Conservation (phyloP, 2,797 vertebrate genomes). For the Nyctibius grandis region DNA sequence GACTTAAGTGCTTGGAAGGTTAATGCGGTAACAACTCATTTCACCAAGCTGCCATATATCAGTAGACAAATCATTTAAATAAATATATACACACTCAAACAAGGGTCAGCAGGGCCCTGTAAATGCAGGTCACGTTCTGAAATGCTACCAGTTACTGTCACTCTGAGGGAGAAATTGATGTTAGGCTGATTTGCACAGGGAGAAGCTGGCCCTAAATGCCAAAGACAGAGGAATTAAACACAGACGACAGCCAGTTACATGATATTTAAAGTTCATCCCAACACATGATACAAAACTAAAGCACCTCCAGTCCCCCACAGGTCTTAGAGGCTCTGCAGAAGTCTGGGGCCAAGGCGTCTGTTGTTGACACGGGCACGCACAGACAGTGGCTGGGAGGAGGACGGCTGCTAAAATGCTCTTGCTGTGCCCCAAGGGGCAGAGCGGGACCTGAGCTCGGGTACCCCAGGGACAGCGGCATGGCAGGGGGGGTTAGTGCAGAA, state of each 20-base stretch:
- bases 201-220: background rate
- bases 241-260: rapidly evolving
- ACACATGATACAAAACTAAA: background rate
- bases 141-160: background rate
- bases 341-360: background rate
- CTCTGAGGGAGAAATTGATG: background rate
- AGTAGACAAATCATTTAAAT: constrained; percentile 25
- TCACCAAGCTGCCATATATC: background rate
- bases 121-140: background rate
- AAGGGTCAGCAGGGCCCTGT: background rate
- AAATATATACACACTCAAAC: background rate
- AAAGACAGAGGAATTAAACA: background rate
- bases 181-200: background rate
- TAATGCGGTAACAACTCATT: constrained; percentile 2
- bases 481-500: background rate
- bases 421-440: background rate
- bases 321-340: background rate
- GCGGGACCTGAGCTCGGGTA: background rate
- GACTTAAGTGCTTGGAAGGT: constrained; percentile 10
- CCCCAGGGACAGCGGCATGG: background rate
- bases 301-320: too few relatives aligned
- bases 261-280: background rate
- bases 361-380: rapidly evolving
- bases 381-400: background rate
- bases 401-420: background rate